Conservation (phyloP, 2,113 vertebrate species). For the Corynorhinus townsendii region DNA sequence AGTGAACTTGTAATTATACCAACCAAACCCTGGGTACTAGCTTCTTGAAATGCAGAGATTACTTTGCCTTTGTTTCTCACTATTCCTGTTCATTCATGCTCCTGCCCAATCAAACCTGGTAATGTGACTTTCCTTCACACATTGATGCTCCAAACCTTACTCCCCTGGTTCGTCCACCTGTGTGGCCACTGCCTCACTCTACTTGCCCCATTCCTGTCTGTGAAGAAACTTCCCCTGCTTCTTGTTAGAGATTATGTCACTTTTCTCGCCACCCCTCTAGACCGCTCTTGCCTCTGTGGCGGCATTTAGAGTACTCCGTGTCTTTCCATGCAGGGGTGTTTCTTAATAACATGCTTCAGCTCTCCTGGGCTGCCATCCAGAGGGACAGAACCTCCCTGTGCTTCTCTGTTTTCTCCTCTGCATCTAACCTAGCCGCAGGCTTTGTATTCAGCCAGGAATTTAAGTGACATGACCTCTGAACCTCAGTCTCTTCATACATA, state of each 20-base stretch:
- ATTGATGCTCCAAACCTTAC: not conserved
- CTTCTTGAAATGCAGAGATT: not conserved
- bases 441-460: not conserved
- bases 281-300: not conserved
- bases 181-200: not conserved
- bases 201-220: not conserved
- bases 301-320: accelerated
- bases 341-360: not conserved
- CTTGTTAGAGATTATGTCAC: not conserved
- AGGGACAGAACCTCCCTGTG: not conserved
- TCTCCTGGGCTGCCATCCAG: not conserved
- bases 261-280: not conserved
- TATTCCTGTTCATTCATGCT: not conserved
- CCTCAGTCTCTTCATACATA: not conserved
- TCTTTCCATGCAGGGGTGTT: not conserved
- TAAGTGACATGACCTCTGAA: not conserved
- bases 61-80: not conserved
- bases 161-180: not conserved
- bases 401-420: not conserved
- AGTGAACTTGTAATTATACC: not conserved
- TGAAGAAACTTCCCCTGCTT: not conserved
- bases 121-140: not conserved
- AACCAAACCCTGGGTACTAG: not conserved
- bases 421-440: not conserved
- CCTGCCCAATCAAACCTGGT: not conserved